Conservation (phyloP, 2,888 invertebrate genomes). For the Tupiocoris notatus region DNA sequence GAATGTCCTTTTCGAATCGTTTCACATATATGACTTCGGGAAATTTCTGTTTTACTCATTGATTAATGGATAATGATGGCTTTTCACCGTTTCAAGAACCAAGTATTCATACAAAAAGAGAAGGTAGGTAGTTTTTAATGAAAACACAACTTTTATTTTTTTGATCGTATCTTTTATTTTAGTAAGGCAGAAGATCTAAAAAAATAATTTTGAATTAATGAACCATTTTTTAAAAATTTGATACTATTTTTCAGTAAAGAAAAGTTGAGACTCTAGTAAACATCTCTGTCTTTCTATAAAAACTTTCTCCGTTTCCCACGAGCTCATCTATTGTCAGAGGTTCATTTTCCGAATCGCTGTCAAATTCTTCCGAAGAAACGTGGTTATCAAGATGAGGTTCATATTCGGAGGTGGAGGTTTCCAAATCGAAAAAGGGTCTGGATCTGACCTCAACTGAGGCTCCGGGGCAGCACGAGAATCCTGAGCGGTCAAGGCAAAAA, state of each 20-base stretch:
- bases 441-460: background rate
- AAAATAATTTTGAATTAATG: background rate
- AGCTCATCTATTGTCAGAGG: background rate
- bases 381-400: conserved; percentile 6
- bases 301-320: too few species aligned
- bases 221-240: too few species aligned
- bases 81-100: too few species aligned
- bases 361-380: conserved; percentile 1
- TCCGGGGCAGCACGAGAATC: background rate
- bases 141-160: too few species aligned
- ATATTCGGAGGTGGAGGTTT: conserved; percentile 10
- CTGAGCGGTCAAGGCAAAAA: background rate
- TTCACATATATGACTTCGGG: background rate
- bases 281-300: too few species aligned
- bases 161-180: background rate
- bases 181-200: background rate
- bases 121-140: too few species aligned
- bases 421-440: background rate
- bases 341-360: background rate
- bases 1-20: conserved; percentile 5
- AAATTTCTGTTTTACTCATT: conserved; percentile 9
- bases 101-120: too few species aligned
- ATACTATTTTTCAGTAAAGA: too few species aligned
- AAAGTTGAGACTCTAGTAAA: too few species aligned
- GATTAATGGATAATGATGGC: background rate